Percentiles rank a stretch among this genome's conserved stretches.
phyloP scores from a whole-genome alignment of 2,888 invertebrate genomes.

The Drosophila recens region DNA sequence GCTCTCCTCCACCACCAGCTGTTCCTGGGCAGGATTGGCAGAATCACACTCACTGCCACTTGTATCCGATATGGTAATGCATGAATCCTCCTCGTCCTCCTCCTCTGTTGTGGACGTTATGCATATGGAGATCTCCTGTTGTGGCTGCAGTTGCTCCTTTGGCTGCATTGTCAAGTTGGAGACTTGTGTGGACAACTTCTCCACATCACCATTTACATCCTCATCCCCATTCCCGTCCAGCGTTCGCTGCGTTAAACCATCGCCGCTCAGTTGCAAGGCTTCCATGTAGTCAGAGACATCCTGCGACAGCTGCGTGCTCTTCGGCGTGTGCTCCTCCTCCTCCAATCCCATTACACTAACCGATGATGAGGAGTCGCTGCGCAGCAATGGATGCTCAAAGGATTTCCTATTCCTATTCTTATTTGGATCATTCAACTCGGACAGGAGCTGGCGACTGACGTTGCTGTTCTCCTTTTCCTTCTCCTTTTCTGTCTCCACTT shows the following conservation, averaged over 20 bases:
- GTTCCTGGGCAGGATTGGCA: slow-evolving; percentile 6
- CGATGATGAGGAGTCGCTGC: slow-evolving; percentile 43
- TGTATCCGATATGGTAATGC: slow-evolving; percentile 66
- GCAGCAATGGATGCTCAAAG: slow-evolving; percentile 57
- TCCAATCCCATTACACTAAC: slow-evolving; percentile 7
- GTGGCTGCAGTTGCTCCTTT: slow-evolving; percentile 18
- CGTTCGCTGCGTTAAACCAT: slow-evolving; percentile 55
- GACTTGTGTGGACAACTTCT: slow-evolving; percentile 67
- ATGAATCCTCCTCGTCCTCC: slow-evolving; percentile 38
- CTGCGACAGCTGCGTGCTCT: background rate
- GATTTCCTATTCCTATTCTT: slow-evolving; percentile 5
- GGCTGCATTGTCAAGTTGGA: slow-evolving; percentile 63
- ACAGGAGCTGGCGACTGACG: slow-evolving; percentile 70
- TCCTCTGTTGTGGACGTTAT: slow-evolving; percentile 56
- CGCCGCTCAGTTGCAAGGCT: slow-evolving; percentile 68
- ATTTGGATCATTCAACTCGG: slow-evolving; percentile 54
- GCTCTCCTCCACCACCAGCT: slow-evolving; percentile 19
- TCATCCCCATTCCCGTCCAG: slow-evolving; percentile 43
- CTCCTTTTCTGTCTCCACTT: slow-evolving; percentile 15
- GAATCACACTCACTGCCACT: slow-evolving; percentile 50
- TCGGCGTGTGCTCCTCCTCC: slow-evolving; percentile 12
- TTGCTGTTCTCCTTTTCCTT: slow-evolving; percentile 27
- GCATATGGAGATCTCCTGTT: slow-evolving; percentile 48
- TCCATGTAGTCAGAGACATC: slow-evolving; percentile 76
- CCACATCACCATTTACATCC: slow-evolving; percentile 65